Base-by-base conservation (phyloP, 2,888 invertebrate species). In the Scaptomyza cyrtandrae region DNA sequence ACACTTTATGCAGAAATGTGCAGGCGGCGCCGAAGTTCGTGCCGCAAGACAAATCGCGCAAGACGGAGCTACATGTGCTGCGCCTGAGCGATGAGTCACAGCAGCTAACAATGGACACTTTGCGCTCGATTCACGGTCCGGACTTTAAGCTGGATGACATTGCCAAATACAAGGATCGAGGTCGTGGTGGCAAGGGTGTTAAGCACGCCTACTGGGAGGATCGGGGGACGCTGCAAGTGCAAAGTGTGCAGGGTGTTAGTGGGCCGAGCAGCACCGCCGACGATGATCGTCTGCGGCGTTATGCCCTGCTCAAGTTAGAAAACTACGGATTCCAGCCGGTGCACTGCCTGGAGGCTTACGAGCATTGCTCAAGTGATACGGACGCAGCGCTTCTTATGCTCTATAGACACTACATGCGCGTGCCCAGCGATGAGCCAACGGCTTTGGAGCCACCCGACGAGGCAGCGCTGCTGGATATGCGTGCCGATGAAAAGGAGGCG, bases 141-240 rank as follows among this genome's bases (percentile, higher is more conserved):
- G 95, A 94, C 67, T 94, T 94, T 83, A 93, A 93, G 84, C 91
- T 94, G 62, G 93, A 93, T 29, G 94, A 93, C 86, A 93, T 93
- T 24, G 92, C 93, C 60, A 91, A 93, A 60, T 94, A 94, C 93
- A 94, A 94, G 92, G 95, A 96, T 90, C 95, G 95, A 90, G 89
- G 88, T n/a, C 60, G 82, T 13, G 95, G 94, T 16, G 93, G 94
- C 10, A 93, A 94, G 19, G 95, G 95, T 77, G 93, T 96, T 37
- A 93, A 94, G 43, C 95, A 95, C 75, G 94, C 95, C 24, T 96
- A 95, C 90, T 96, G 96, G 96, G 93, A 96, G 92, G 95, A 96
- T 82, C 93, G 95, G 75, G 96, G 96, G 6, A 95, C 95, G 80
- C 93, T 97, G 10, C 93, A 96, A 10, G 95, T 97, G 0, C 95